These are phyloP conservation scores for Miniopterus natalensis DNA, from an alignment of 2,113 vertebrate species.

Conservation along the genomic window DNA sequence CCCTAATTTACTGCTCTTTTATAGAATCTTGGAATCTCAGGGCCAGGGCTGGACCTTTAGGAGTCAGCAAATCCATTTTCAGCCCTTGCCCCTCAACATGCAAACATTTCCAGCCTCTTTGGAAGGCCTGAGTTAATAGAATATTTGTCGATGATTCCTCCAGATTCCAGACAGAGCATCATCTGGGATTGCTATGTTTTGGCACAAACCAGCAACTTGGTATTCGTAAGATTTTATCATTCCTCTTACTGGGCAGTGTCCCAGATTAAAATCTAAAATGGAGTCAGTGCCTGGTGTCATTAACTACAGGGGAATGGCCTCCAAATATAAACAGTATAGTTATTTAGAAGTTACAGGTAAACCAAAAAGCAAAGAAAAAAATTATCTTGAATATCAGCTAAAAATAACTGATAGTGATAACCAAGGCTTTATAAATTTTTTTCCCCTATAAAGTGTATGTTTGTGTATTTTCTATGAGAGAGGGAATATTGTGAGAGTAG, in stretches of 20 bases:
- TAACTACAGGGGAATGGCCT: slow-evolving; percentile 18
- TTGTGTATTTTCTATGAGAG: background rate
- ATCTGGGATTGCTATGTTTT: slow-evolving; percentile 69
- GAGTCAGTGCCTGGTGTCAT: slow-evolving; percentile 24
- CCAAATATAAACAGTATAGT: background rate
- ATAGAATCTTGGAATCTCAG: slow-evolving; percentile 75
- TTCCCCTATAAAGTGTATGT: background rate
- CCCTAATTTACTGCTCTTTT: slow-evolving; percentile 74
- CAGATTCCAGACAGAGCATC: slow-evolving; percentile 70
- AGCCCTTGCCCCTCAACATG: background rate
- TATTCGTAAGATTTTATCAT: slow-evolving; percentile 70
- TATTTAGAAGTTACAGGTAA: background rate
- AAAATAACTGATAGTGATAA: slow-evolving; percentile 7
- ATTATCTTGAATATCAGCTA: slow-evolving; percentile 9
- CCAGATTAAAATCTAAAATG: slow-evolving; percentile 65
- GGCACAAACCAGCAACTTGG: slow-evolving; percentile 53
- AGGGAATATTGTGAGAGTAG: background rate
- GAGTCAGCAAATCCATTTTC: slow-evolving; percentile 56
- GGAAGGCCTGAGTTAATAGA: slow-evolving; percentile 47
- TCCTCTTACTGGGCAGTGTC: slow-evolving; percentile 42
- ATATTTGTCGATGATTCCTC: slow-evolving; percentile 42
- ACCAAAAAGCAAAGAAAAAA: background rate
- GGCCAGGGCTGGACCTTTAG: slow-evolving; percentile 34
- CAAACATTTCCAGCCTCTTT: slow-evolving; percentile 52
- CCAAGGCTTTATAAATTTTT: background rate